Conservation (phyloP, 1,140 invertebrate species). For the Bombus vancouverensis region DNA sequence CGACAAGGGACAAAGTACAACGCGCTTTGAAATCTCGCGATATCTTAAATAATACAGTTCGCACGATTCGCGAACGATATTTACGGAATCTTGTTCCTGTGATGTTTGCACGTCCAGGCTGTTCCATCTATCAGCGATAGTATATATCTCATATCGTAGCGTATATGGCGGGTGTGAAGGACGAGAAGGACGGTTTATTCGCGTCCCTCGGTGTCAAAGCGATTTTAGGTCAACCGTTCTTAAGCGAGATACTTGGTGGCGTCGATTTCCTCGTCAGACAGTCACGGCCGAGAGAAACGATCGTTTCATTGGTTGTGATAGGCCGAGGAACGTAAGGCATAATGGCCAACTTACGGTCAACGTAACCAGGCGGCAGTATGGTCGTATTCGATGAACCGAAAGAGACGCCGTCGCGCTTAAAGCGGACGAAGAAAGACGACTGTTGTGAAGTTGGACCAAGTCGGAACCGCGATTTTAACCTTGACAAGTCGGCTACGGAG, state of each 20-base stretch:
- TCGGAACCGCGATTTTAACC: constrained; percentile 39
- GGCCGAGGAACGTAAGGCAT: background rate
- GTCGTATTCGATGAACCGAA: constrained; percentile 22
- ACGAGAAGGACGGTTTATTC: background rate
- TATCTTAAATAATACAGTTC: background rate
- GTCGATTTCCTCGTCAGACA: background rate
- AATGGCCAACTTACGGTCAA: constrained; percentile 24
- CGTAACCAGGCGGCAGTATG: background rate
- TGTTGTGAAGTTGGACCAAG: background rate
- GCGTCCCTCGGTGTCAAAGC: background rate
- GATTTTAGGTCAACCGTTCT: background rate
- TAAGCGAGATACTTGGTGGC: constrained; percentile 2
- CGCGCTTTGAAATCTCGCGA: background rate
- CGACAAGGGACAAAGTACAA: too few species aligned
- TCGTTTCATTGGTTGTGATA: constrained; percentile 25
- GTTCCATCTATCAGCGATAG: background rate
- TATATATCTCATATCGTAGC: too few species aligned
- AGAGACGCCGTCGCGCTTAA: background rate
- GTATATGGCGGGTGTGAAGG: rapidly evolving
- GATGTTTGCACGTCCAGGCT: background rate
- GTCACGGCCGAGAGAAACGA: background rate
- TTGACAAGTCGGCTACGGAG: constrained; percentile 41
- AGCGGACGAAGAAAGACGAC: background rate
- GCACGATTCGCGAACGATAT: background rate
- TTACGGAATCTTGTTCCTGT: background rate